Evolutionary conservation across 2,113 vertebrate species (phyloP).

Genomic region (Poeciliopsis retropinna): DNA sequence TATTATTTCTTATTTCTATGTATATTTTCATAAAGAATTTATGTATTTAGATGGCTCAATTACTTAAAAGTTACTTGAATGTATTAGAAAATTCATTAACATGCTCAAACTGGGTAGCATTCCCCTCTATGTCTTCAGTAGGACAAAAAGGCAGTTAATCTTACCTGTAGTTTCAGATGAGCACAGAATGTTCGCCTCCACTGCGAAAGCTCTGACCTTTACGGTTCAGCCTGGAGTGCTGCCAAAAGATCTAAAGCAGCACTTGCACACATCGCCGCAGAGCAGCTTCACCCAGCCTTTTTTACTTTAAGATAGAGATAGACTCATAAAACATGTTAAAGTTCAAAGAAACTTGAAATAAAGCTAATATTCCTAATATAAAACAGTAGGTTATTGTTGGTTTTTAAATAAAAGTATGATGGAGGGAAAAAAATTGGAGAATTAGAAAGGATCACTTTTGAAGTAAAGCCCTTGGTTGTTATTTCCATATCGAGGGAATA

Average conservation of each 20-base stretch:
- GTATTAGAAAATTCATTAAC: neutral
- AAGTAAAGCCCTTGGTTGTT: too few relatives aligned
- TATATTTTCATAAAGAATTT: neutral
- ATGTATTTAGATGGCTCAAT: neutral
- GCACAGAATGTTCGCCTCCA: conserved; percentile 9
- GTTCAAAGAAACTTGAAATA: too few relatives aligned
- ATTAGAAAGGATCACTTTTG: too few relatives aligned
- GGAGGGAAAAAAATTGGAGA: too few relatives aligned
- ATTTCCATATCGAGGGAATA: too few relatives aligned
- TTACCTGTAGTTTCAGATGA: neutral
- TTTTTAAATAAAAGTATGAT: neutral
- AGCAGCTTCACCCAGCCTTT: neutral
- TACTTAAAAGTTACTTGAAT: neutral
- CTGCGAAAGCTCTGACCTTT: conserved; percentile 30
- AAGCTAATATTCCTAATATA: neutral
- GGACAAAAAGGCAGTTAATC: neutral
- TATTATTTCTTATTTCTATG: neutral
- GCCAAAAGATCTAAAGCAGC: conserved; percentile 3
- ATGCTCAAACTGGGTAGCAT: neutral
- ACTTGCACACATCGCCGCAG: neutral
- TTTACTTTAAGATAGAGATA: neutral
- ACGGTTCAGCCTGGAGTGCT: conserved; percentile 4
- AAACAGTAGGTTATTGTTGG: neutral
- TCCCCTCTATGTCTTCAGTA: neutral
- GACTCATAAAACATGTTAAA: neutral